phyloP scores from a whole-genome alignment of 1,140 invertebrate species.

The Polyergus mexicanus region DNA sequence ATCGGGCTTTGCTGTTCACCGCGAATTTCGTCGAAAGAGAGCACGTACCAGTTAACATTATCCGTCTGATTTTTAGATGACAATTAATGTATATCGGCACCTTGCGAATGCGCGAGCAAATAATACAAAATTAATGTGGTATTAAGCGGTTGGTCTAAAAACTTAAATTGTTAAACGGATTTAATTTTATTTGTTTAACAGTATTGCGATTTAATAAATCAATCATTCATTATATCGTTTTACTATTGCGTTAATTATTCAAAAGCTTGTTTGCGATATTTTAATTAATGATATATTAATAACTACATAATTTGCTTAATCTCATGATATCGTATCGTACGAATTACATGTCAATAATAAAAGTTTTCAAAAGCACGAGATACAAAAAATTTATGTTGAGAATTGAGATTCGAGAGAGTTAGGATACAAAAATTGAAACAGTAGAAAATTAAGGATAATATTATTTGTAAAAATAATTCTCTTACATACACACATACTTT shows the following conservation, averaged over 20 bases:
- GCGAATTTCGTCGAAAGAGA: not conserved
- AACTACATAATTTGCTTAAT: not conserved
- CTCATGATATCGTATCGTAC: not conserved
- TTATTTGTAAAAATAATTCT: slow-evolving; percentile 6
- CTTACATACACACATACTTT: not conserved
- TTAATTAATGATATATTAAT: not conserved
- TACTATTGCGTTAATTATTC: not conserved
- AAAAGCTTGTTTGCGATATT: not conserved
- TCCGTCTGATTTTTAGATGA: slow-evolving; percentile 20
- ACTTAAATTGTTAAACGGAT: not conserved
- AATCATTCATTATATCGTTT: not conserved
- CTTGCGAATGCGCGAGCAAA: slow-evolving; percentile 6
- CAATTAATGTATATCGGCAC: slow-evolving; percentile 20
- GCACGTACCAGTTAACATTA: not conserved
- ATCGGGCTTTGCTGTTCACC: not conserved
- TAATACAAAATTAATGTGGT: slow-evolving; percentile 37
- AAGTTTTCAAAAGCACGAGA: not conserved
- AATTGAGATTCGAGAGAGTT: not conserved
- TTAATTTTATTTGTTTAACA: not conserved
- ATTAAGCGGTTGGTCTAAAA: slow-evolving; percentile 21
- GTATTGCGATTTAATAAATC: not conserved
- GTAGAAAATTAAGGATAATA: not conserved
- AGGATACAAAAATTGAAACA: not conserved
- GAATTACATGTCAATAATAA: not conserved
- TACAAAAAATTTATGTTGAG: not conserved